Percentiles rank a stretch among this genome's conserved stretches.
Evolutionary conservation across 2,888 invertebrate species (phyloP).

Genomic region (Rhamnusium bicolor): DNA sequence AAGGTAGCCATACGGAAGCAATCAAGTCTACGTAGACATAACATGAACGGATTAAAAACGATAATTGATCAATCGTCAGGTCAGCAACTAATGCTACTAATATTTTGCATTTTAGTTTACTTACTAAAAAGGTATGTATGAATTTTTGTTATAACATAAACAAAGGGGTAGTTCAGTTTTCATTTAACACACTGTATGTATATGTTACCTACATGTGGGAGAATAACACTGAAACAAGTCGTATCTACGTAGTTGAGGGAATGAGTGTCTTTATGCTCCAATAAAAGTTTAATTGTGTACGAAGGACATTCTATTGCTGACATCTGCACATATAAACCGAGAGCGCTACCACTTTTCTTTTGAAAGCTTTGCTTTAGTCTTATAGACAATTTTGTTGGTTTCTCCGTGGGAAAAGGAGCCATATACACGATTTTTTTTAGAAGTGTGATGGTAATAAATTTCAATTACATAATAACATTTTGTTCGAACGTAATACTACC

Average conservation of each 20-base stretch:
- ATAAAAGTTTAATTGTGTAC: slow-evolving; percentile 63
- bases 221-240: slow-evolving; percentile 56
- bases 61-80: no score
- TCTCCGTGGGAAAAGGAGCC: neutral
- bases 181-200: slow-evolving; percentile 38
- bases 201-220: no score
- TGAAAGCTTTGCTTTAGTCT: slow-evolving; percentile 41
- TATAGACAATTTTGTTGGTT: slow-evolving; percentile 16
- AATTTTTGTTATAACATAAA: neutral
- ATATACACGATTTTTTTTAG: no score
- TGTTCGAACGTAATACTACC: no score
- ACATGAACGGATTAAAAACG: no score
- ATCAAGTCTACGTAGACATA: no score
- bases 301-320: slow-evolving; percentile 56
- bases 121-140: neutral
- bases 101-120: no score
- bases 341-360: slow-evolving; percentile 49
- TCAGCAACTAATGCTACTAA: no score
- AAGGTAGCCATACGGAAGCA: no score
- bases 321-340: slow-evolving; percentile 59
- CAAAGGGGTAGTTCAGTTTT: neutral
- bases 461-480: no score
- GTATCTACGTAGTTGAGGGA: slow-evolving; percentile 58
- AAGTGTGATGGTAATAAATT: no score
- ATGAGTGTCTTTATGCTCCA: slow-evolving; percentile 59